A percentile compares a stretch with the other conserved stretches of the same genome.
phyloP scores from a whole-genome alignment of 2,888 invertebrate genomes.

The Vannuccia rotundouncinata region DNA sequence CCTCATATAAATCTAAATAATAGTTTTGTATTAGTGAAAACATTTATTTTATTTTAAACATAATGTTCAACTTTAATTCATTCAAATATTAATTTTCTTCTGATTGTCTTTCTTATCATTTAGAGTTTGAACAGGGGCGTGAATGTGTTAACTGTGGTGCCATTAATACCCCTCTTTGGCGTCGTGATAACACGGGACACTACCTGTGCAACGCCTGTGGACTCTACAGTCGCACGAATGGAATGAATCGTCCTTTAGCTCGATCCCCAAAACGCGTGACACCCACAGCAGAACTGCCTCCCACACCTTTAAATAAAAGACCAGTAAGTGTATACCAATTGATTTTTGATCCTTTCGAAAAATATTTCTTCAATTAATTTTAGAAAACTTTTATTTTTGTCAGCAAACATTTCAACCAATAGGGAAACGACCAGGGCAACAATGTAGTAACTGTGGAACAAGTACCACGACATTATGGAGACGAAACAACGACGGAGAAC shows the following conservation, averaged over 20 bases:
- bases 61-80: background rate
- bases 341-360: too few species aligned
- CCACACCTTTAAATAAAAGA: background rate
- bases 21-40: background rate
- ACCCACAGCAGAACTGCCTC: background rate
- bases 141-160: slow-evolving; percentile 97
- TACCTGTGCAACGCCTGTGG: slow-evolving; percentile 98
- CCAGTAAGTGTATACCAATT: background rate
- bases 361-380: too few species aligned
- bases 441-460: too few species aligned
- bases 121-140: slow-evolving; percentile 67
- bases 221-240: slow-evolving; percentile 97
- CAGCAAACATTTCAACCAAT: too few species aligned
- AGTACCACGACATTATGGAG: too few species aligned
- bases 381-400: too few species aligned
- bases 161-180: slow-evolving; percentile 89
- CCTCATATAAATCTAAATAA: background rate
- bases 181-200: slow-evolving; percentile 90
- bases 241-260: slow-evolving; percentile 89
- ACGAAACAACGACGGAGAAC: too few species aligned
- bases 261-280: slow-evolving; percentile 65
- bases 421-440: too few species aligned
- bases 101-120: background rate
- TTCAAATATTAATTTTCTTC: background rate
- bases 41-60: background rate